Evolutionary conservation across 2,888 invertebrate species (phyloP), one percentile per base, ranked within the genome.

Genomic region (Drosophila anomelani): DNA sequence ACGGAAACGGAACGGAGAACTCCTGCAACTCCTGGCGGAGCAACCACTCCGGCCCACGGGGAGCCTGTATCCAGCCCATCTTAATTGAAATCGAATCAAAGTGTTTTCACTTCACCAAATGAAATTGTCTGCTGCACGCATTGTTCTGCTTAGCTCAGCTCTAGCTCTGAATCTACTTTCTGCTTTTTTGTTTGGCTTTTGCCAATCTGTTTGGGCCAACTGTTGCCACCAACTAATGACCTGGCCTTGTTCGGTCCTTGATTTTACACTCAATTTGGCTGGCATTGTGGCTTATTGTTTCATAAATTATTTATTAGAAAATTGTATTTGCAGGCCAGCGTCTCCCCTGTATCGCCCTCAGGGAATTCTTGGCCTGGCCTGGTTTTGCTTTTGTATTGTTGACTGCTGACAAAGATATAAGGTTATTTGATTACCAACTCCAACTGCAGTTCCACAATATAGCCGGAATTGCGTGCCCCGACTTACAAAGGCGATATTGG

Each of bases 61-160:
- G 26, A 34, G 55, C 43, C 55, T 26, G 57, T 73, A 47, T 63
- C 44, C 68, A 46, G 76, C 74, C 81, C 85, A 85, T 88, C 88
- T 81, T 85, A 85, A 85, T 85, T 85, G 87, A 88, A 86, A 87
- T 89, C 87, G 87, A 86, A 88, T 89, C 87, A 86, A 87, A 87
- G 89, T 80, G 79, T 81, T 87, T 88, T 72, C 79, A 80, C 72
- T 87, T 85, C 67, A 56, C 70, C 72, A 77, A 80, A 88, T 81
- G 83, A 78, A 85, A 88, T 84, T 84, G 74, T 88, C 80, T 75
- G 82, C 49, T 41, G 64, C 69, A 66, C 64, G 74, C 77, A 68
- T 79, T 75, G 72, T 81, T 72, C 63, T 29, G 29, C 29, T 58
- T 60, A 8, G 32, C 63, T 15, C 39, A 62, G 49, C 17, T 17